Evolutionary conservation across 2,113 vertebrate genomes (phyloP).

Genomic region (Pseudois nayaur): DNA sequence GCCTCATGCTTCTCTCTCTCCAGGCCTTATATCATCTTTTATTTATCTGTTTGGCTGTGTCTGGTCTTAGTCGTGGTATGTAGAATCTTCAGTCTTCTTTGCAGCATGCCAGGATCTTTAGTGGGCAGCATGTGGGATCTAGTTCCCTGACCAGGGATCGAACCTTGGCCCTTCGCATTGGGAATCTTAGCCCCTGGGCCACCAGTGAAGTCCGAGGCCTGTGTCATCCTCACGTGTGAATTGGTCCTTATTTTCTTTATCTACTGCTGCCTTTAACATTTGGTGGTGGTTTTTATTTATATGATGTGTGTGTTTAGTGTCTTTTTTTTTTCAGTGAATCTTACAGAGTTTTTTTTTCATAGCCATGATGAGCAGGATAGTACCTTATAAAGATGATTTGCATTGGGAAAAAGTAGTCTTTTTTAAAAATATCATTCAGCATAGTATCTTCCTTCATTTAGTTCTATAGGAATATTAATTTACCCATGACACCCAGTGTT

Average conservation of each 20-base stretch:
- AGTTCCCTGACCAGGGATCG: not conserved
- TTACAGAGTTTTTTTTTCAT: not conserved
- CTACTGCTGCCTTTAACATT: not conserved
- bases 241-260: not conserved
- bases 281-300: not conserved
- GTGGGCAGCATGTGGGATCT: not conserved
- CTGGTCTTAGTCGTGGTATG: not conserved
- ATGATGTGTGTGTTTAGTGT: not conserved
- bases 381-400: not conserved
- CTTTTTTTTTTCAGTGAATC: not conserved
- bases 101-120: not conserved
- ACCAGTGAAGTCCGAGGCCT: not conserved
- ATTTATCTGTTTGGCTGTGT: not conserved
- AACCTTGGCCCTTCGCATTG: not conserved
- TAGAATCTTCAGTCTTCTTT: not conserved
- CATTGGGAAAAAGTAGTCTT: not conserved
- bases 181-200: not conserved
- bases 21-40: not conserved
- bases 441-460: not conserved
- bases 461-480: not conserved
- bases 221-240: not conserved
- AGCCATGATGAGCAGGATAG: not conserved
- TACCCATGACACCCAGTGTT: not conserved
- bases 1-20: not conserved
- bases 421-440: not conserved